Conservation (phyloP, 2,888 invertebrate genomes). For the Mythimna albipuncta region DNA sequence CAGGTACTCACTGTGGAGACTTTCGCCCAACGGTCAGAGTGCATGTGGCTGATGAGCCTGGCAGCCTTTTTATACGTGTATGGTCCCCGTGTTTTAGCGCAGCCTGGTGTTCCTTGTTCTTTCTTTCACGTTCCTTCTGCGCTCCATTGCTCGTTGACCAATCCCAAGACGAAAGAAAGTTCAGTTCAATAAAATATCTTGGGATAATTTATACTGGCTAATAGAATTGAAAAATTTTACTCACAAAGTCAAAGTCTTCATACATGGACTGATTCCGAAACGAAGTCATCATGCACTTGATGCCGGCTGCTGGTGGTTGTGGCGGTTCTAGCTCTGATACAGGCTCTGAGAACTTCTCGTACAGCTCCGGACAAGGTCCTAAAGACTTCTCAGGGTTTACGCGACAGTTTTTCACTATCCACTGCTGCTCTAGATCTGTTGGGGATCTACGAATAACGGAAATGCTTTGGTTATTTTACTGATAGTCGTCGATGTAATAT, state of each 20-base stretch:
- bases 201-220: background rate
- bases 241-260: conserved; percentile 44
- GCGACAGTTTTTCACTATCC: conserved; percentile 92
- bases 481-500: background rate
- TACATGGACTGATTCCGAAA: conserved; percentile 23
- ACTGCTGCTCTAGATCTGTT: conserved; percentile 89
- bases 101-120: no score
- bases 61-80: no score
- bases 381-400: conserved; percentile 89
- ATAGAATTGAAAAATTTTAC: background rate
- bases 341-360: conserved; percentile 86
- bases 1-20: no score
- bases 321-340: conserved; percentile 22
- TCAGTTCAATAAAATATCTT: background rate
- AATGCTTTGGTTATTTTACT: background rate
- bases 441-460: conserved; percentile 81
- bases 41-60: no score
- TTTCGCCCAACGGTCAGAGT: no score
- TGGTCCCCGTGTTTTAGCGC: no score
- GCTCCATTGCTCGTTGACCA: no score
- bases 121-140: no score
- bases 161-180: background rate
- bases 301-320: conserved; percentile 48
- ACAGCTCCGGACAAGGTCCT: conserved; percentile 89
- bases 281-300: conserved; percentile 31